Conservation (phyloP, 2,888 invertebrate species). For the Limnephilus rhombicus region DNA sequence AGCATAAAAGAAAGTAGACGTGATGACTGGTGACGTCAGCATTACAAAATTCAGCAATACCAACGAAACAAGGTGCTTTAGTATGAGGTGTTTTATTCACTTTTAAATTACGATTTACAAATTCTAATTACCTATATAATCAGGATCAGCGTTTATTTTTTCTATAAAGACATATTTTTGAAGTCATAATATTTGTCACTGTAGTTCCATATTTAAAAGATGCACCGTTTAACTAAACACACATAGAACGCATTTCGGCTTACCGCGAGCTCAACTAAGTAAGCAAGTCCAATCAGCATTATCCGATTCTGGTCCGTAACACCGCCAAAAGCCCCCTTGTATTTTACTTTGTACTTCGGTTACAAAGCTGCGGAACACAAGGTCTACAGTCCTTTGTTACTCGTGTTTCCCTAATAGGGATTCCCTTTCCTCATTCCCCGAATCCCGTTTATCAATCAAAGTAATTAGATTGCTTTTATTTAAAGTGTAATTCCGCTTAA, state of each 20-base stretch:
- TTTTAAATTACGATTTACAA: too few species aligned
- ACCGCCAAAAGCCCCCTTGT: not conserved
- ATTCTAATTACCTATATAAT: too few species aligned
- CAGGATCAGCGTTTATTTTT: too few species aligned
- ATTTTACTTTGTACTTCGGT: constrained; percentile 32
- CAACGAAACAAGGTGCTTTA: too few species aligned
- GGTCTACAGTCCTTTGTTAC: constrained; percentile 34
- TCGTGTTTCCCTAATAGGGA: constrained; percentile 22
- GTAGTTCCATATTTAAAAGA: not conserved
- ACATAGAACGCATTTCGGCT: not conserved
- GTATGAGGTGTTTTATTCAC: too few species aligned
- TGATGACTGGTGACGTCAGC: too few species aligned
- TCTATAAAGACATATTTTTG: too few species aligned
- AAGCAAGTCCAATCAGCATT: not conserved
- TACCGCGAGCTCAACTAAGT: not conserved
- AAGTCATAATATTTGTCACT: too few species aligned
- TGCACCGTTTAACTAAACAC: not conserved
- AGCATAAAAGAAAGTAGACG: too few species aligned
- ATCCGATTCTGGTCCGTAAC: constrained; percentile 4
- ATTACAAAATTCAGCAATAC: too few species aligned
- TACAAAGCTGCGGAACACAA: constrained; percentile 19
- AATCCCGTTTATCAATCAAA: not conserved
- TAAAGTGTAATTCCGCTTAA: not conserved
- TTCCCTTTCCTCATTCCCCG: not conserved
- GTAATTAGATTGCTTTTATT: not conserved